Conservation (phyloP, 1,140 invertebrate species). For the Orussus abietinus region DNA sequence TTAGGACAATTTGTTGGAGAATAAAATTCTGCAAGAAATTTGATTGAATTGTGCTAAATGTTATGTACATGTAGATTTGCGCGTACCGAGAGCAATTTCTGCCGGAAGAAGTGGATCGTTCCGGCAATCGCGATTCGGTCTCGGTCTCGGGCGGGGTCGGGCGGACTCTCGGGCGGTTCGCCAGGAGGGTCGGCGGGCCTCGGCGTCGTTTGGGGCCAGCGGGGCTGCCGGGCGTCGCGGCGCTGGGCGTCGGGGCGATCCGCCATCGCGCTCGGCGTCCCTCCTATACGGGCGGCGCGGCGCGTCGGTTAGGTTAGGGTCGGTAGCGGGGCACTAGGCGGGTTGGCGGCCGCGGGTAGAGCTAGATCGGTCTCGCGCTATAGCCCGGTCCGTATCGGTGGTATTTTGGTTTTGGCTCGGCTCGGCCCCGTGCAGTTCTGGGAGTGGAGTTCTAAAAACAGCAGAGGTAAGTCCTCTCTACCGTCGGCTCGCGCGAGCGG, state of each 20-base stretch:
- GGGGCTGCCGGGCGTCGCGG: constrained; percentile 18
- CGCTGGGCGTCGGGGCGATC: constrained; percentile 5
- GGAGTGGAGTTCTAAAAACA: constrained; percentile 56
- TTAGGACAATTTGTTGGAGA: too few species aligned
- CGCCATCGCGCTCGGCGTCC: constrained; percentile 15
- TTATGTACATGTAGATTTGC: too few species aligned
- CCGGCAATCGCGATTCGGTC: too few species aligned
- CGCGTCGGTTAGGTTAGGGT: constrained; percentile 1
- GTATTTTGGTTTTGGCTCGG: constrained; percentile 55
- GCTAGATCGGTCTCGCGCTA: constrained; percentile 16
- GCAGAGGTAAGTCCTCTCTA: constrained; percentile 50
- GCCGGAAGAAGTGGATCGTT: too few species aligned
- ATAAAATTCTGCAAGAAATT: too few species aligned
- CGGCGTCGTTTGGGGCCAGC: too few species aligned
- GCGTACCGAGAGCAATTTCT: too few species aligned
- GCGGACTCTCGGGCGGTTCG: too few species aligned
- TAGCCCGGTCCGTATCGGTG: constrained; percentile 33
- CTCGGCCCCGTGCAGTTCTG: constrained; percentile 51
- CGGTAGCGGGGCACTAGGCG: constrained; percentile 5
- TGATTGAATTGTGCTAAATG: too few species aligned
- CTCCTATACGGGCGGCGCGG: neutral
- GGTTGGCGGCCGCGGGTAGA: constrained; percentile 5
- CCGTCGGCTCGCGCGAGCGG: constrained; percentile 17
- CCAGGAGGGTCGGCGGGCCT: too few species aligned
- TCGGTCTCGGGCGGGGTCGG: too few species aligned